Conservation (phyloP, 30 jellyfish, hydroid and myxozoan genomes). For the Nemopilema nomurai region DNA sequence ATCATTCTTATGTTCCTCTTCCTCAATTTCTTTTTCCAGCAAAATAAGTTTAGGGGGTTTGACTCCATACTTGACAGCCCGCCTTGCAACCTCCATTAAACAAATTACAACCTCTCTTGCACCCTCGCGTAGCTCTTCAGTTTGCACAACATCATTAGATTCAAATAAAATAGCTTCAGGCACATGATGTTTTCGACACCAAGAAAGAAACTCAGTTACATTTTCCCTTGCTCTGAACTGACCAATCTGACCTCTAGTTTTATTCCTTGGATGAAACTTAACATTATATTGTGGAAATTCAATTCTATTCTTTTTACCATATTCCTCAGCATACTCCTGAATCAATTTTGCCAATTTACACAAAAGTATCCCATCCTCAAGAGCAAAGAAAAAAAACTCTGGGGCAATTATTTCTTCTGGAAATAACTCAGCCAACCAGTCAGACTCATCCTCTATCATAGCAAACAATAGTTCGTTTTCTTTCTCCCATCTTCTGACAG, state of each 20-base stretch:
- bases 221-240: constrained; percentile 92
- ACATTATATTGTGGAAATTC: constrained; percentile 39
- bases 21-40: constrained; percentile 88
- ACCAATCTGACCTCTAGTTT: constrained; percentile 86
- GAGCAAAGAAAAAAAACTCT: constrained; percentile 74
- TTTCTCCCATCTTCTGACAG: constrained; percentile 98
- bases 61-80: constrained; percentile 88
- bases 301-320: constrained; percentile 54
- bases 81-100: constrained; percentile 97
- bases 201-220: constrained; percentile 78
- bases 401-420: constrained; percentile 95
- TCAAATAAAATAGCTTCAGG: constrained; percentile 93
- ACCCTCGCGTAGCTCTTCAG: constrained; percentile 93
- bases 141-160: constrained; percentile 95
- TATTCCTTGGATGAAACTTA: constrained; percentile 76
- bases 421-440: constrained; percentile 86
- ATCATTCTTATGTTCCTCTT: constrained; percentile 65
- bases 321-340: constrained; percentile 77
- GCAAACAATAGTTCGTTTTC: constrained; percentile 97
- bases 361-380: constrained; percentile 93
- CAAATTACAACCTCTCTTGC: constrained; percentile 98
- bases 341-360: constrained; percentile 87
- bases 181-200: constrained; percentile 89
- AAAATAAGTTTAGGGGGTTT: constrained; percentile 85
- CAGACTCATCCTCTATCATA: constrained; percentile 95